Conservation (phyloP, 64 coral and sea anemone species). For the Actinia tenebrosa region DNA sequence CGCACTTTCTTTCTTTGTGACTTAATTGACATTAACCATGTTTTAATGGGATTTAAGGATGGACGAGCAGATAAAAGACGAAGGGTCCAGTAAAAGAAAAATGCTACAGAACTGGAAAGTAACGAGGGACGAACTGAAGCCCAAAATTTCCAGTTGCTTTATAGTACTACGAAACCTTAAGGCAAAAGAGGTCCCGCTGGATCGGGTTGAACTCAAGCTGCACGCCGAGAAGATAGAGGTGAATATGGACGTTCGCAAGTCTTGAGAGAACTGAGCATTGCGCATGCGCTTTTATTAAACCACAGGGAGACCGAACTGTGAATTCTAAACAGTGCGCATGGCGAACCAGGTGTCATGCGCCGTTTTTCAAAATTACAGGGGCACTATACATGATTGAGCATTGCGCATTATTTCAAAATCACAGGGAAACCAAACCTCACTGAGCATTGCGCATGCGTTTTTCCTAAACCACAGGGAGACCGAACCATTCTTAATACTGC, state of each 20-base stretch:
- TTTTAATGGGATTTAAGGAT: background rate
- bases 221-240: background rate
- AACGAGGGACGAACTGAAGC: conserved; percentile 8
- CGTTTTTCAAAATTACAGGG: no score
- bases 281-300: background rate
- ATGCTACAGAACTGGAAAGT: conserved; percentile 1
- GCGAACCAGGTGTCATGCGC: no score
- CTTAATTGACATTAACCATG: background rate
- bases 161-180: background rate
- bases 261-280: background rate
- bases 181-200: background rate
- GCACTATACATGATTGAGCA: background rate
- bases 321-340: no score
- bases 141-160: background rate
- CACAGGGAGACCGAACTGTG: background rate
- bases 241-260: background rate
- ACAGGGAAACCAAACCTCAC: background rate
- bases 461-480: no score
- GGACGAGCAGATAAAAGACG: background rate
- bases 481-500: no score
- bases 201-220: background rate
- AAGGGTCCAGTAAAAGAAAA: background rate
- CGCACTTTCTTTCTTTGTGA: background rate
- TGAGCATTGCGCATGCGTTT: background rate
- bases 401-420: background rate